These are phyloP conservation scores for Xerus inauris DNA, from an alignment of 2,113 vertebrate genomes.

Conservation along the genomic window DNA sequence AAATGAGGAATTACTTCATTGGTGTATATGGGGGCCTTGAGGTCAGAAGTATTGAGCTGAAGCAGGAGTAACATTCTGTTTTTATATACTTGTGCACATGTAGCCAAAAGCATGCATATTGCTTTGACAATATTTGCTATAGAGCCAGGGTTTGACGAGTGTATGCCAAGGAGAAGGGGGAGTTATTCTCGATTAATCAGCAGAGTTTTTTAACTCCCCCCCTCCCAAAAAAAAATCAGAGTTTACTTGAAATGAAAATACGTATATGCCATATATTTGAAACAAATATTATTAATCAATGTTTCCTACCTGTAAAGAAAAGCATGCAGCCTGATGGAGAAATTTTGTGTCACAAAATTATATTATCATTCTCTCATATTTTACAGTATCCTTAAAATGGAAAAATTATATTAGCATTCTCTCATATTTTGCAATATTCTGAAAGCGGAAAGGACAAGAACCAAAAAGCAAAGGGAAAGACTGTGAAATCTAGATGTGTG, in stretches of 20 bases:
- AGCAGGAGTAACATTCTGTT: not conserved
- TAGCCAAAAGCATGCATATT: not conserved
- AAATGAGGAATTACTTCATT: not conserved
- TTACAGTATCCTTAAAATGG: not conserved
- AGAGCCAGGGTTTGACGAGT: not conserved
- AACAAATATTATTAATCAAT: not conserved
- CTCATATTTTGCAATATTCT: not conserved
- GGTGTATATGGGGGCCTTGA: not conserved
- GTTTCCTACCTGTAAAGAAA: not conserved
- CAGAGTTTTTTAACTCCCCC: not conserved
- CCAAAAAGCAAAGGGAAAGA: not conserved
- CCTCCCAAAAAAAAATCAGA: not conserved
- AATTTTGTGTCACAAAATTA: not conserved
- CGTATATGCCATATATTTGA: not conserved
- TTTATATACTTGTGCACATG: not conserved
- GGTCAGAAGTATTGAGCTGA: not conserved
- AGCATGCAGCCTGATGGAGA: not conserved
- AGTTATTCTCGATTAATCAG: not conserved
- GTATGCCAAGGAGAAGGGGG: accelerated
- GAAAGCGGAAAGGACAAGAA: not conserved
- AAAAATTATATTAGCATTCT: not conserved
- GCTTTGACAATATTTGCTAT: not conserved
- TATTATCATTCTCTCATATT: not conserved
- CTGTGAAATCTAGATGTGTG: not conserved
- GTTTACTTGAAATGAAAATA: not conserved